Conservation (phyloP, 2,113 vertebrate genomes). For the Pampusana beccarii region DNA sequence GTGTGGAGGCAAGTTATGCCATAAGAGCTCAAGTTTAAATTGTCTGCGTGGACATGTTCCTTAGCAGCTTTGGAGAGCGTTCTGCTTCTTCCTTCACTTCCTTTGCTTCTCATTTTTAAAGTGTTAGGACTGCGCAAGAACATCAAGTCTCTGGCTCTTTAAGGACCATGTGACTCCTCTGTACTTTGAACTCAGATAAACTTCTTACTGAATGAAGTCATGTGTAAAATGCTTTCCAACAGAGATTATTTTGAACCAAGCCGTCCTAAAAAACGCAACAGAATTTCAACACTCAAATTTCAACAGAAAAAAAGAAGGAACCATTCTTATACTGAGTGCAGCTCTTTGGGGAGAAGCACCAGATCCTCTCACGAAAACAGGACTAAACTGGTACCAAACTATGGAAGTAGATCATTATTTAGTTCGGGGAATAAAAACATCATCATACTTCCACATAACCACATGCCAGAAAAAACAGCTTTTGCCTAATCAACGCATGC, state of each 20-base stretch:
- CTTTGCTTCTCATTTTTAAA: neutral
- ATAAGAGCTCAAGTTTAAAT: neutral
- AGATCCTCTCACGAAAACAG: neutral
- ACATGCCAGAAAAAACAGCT: neutral
- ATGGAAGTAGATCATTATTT: neutral
- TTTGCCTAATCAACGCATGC: neutral
- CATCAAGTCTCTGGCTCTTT: neutral
- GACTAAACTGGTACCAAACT: neutral
- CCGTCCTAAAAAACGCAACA: slow-evolving; percentile 33
- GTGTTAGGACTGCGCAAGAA: neutral
- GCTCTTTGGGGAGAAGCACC: accelerated
- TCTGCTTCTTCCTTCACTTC: neutral
- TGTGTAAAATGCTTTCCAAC: slow-evolving; percentile 50
- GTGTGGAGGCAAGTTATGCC: neutral
- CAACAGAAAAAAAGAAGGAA: neutral
- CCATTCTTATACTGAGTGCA: neutral
- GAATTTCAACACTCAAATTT: slow-evolving; percentile 24
- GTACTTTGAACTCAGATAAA: slow-evolving; percentile 68
- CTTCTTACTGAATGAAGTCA: slow-evolving; percentile 52
- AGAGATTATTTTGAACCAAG: slow-evolving; percentile 46
- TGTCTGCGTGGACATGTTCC: accelerated
- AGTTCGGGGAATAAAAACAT: neutral
- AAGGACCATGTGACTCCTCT: slow-evolving; percentile 21
- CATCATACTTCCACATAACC: neutral
- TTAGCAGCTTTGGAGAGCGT: neutral